Evolutionary conservation across 1,140 invertebrate species (phyloP).

Genomic region (Lineus longissimus): DNA sequence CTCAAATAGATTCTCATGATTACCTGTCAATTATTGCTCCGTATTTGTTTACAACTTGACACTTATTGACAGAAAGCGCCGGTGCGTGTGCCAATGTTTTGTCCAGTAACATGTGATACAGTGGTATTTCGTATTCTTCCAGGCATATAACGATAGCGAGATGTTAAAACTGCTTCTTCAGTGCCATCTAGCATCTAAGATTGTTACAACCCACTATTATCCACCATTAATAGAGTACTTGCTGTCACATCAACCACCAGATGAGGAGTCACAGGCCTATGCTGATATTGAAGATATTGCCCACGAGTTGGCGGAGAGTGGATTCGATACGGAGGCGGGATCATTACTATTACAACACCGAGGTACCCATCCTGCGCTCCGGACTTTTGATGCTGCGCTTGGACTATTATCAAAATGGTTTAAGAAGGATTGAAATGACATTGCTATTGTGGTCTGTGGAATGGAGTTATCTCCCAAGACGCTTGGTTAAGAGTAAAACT

Average conservation of each 20-base stretch:
- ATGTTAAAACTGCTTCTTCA: slow-evolving; percentile 27
- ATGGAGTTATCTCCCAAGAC: no score
- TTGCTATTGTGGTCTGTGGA: no score
- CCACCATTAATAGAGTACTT: slow-evolving; percentile 24
- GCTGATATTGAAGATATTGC: slow-evolving; percentile 17
- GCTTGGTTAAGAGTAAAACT: no score
- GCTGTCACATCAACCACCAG: slow-evolving; percentile 20
- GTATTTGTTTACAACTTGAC: no score
- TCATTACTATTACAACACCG: slow-evolving; percentile 27
- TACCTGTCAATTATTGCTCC: no score
- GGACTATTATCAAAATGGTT: slow-evolving; percentile 24
- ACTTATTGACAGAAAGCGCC: no score
- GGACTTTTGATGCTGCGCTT: slow-evolving; percentile 31
- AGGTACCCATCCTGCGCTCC: slow-evolving; percentile 27
- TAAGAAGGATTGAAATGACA: slow-evolving; percentile 12
- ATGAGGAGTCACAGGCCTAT: slow-evolving; percentile 17
- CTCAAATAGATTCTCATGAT: no score
- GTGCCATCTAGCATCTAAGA: slow-evolving; percentile 17
- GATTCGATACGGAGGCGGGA: slow-evolving; percentile 35
- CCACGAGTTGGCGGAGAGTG: slow-evolving; percentile 22
- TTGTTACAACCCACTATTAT: slow-evolving; percentile 26
- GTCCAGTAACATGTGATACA: no score
- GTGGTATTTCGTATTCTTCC: slow-evolving; percentile 2
- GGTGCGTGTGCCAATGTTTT: no score
- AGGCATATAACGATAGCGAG: slow-evolving; percentile 20